phyloP scores from a whole-genome alignment of 2,797 vertebrate genomes.

The Strix occidentalis region DNA sequence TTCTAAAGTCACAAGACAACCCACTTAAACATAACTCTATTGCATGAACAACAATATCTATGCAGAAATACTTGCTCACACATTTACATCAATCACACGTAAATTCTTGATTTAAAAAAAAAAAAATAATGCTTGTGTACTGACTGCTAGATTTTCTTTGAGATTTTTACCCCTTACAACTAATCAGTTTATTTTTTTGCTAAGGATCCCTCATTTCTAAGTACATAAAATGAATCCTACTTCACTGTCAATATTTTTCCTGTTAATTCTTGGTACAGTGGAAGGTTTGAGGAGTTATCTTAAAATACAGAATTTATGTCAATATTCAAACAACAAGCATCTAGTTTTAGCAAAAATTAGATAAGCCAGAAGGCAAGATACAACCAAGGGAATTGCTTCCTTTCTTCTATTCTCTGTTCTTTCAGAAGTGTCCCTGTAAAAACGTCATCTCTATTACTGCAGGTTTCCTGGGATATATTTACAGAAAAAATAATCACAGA shows the following conservation, averaged over 20 bases:
- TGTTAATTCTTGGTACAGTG: not conserved
- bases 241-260: not conserved
- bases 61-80: not conserved
- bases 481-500: not conserved
- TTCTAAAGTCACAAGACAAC: not conserved
- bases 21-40: not conserved
- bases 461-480: conserved; percentile 1
- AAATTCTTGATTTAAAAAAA: not conserved
- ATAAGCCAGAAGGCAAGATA: not conserved
- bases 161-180: not conserved
- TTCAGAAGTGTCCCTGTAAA: not conserved
- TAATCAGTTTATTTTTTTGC: not conserved
- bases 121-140: not conserved
- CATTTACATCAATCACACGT: not conserved
- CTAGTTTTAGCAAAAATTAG: not conserved
- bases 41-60: not conserved
- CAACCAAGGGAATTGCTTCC: not conserved
- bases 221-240: not conserved
- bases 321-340: not conserved
- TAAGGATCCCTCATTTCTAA: not conserved
- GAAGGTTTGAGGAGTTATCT: not conserved
- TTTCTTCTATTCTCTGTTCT: not conserved
- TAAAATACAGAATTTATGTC: not conserved
- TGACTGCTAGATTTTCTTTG: not conserved
- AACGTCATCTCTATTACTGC: not conserved